These are phyloP conservation scores for Anoura caudifer DNA, from an alignment of 2,113 vertebrate genomes.

Conservation along the genomic window DNA sequence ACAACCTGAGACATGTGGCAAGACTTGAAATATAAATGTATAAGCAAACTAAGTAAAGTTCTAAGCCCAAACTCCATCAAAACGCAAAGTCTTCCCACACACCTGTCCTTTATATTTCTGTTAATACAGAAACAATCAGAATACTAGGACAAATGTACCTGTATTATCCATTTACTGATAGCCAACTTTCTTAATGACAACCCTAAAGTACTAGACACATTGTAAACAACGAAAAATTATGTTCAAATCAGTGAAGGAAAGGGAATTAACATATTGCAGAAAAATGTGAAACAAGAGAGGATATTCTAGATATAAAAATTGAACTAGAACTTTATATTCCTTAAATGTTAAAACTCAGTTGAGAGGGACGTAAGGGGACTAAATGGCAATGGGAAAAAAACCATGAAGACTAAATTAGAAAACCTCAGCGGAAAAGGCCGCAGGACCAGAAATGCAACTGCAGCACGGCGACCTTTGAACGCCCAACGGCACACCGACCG, in stretches of 20 bases:
- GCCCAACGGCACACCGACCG: not conserved
- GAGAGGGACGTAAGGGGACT: no score
- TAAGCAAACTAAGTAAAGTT: not conserved
- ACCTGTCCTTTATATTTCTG: not conserved
- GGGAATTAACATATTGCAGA: not conserved
- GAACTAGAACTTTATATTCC: not conserved
- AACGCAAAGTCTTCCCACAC: not conserved
- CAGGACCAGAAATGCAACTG: not conserved
- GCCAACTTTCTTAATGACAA: not conserved
- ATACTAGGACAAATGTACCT: not conserved
- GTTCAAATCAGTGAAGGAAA: not conserved
- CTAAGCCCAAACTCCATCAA: not conserved
- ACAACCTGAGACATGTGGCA: not conserved
- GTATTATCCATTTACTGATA: not conserved
- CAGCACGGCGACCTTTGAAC: not conserved
- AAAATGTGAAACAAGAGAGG: not conserved
- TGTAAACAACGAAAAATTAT: not conserved
- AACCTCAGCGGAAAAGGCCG: not conserved
- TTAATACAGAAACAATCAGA: not conserved
- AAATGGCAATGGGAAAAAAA: no score
- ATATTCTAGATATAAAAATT: not conserved
- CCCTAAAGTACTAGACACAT: not conserved
- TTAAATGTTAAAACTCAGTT: not conserved
- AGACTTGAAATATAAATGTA: not conserved
- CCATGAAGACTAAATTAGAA: no score